phyloP scores from a whole-genome alignment of 2,797 vertebrate species.

The Typhlichthys subterraneus region DNA sequence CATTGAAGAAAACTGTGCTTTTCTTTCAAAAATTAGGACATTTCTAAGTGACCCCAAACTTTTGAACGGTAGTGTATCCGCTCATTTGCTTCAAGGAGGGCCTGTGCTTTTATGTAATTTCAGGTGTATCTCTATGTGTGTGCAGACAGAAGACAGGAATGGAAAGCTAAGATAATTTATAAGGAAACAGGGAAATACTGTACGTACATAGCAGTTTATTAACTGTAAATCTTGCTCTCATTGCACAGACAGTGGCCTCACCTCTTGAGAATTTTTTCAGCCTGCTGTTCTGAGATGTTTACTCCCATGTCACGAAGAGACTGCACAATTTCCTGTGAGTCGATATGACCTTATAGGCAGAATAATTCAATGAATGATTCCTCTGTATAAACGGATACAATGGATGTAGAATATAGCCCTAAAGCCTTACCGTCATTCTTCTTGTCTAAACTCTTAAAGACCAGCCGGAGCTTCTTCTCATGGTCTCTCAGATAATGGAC shows the following conservation, averaged over 20 bases:
- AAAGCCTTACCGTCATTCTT: conserved; percentile 88
- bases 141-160: no score
- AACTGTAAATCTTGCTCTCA: no score
- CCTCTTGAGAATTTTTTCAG: conserved; percentile 94
- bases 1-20: no score
- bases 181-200: no score
- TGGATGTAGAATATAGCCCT: neutral
- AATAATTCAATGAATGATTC: neutral
- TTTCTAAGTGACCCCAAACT: no score
- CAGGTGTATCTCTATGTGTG: no score
- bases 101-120: no score
- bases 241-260: conserved; percentile 52
- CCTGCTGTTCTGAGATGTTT: conserved; percentile 94
- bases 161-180: no score
- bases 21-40: no score
- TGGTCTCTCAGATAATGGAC: conserved; percentile 96
- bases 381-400: neutral
- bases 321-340: conserved; percentile 95
- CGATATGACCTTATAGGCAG: conserved; percentile 82
- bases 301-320: conserved; percentile 94
- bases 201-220: no score
- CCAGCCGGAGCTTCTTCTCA: conserved; percentile 93
- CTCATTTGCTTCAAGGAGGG: no score
- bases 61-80: no score
- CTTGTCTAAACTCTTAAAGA: conserved; percentile 95